Evolutionary conservation across 2,113 vertebrate genomes (phyloP), one percentile per base, ranked within the genome.

Genomic region (Fukomys damarensis): DNA sequence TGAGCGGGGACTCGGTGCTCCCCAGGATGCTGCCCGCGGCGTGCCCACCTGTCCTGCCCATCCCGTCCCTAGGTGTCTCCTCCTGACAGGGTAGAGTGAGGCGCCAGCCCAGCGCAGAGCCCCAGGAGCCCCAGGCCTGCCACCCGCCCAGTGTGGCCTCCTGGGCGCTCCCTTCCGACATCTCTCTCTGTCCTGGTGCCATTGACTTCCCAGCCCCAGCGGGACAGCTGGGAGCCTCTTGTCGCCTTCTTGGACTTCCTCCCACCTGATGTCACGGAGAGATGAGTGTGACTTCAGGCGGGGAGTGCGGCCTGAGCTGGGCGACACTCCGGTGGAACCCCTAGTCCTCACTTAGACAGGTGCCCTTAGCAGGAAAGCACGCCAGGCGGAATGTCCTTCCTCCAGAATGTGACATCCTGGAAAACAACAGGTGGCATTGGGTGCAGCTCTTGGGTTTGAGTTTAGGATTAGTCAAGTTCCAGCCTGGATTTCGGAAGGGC

Each of bases 341-440:
- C 35, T 16, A 56, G 66, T 77, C 52, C 80, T 30, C 12, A 32
- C 17, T 20, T 82, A 54, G 91, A 95, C 85, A 81, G 90, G 85
- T 80, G 94, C 88, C 74, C 79, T 8, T 2, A 17, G 74, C 56
- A 90, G 76, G 5, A 46, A 52, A 49, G 4, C n/a, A 9, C 4
- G 52, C 49, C 86, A 0, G 56, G 66, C 7, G 2, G 96, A 56
- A 86, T 79, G 68, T 24, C 4, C 83, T 66, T 89, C 87, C 87
- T 82, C 96, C 65, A 13, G 16, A 63, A 93, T n/a, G 17, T 2
- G 52, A 72, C 56, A 26, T 38, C 76, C 80, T 92, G 93, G 52
- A 79, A 95, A 97, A 95, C 97, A 95, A 85, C 97, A 96, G 97
- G 95, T 95, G 96, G 92, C 68, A 5, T 84, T 46, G 92, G 81